A percentile compares a stretch with the other conserved stretches of the same genome.
Conservation (phyloP, 2,797 vertebrate species). For the Centropyge bicolor region DNA sequence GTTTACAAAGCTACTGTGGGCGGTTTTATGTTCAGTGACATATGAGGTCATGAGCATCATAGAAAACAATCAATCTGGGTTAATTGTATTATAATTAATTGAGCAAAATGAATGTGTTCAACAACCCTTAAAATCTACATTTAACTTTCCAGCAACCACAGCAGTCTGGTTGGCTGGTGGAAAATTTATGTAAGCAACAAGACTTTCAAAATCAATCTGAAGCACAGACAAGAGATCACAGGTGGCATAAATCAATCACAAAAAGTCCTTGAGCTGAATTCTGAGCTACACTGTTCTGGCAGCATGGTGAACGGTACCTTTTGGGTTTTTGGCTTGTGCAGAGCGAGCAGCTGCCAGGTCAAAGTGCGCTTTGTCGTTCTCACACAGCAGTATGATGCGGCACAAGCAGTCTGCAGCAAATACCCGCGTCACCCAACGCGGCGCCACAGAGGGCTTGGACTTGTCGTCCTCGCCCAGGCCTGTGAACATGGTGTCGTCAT, state of each 20-base stretch:
- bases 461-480: constrained; percentile 96
- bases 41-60: too few relatives aligned
- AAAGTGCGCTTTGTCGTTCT: constrained; percentile 94
- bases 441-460: constrained; percentile 95
- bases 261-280: constrained; percentile 11
- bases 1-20: too few relatives aligned
- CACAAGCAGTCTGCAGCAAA: constrained; percentile 98
- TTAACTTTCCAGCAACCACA: neutral
- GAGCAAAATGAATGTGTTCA: too few relatives aligned
- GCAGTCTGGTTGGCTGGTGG: neutral
- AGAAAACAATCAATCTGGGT: too few relatives aligned
- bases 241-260: constrained; percentile 25
- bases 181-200: neutral
- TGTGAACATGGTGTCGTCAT: constrained; percentile 98
- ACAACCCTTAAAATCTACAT: neutral
- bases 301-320: constrained; percentile 85
- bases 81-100: too few relatives aligned
- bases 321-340: constrained; percentile 90
- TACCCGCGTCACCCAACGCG: constrained; percentile 97
- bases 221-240: neutral
- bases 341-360: constrained; percentile 93
- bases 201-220: neutral
- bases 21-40: too few relatives aligned
- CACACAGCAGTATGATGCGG: constrained; percentile 94
- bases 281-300: constrained; percentile 10